phyloP scores from a whole-genome alignment of 2,113 vertebrate genomes.

The Upupa epops region DNA sequence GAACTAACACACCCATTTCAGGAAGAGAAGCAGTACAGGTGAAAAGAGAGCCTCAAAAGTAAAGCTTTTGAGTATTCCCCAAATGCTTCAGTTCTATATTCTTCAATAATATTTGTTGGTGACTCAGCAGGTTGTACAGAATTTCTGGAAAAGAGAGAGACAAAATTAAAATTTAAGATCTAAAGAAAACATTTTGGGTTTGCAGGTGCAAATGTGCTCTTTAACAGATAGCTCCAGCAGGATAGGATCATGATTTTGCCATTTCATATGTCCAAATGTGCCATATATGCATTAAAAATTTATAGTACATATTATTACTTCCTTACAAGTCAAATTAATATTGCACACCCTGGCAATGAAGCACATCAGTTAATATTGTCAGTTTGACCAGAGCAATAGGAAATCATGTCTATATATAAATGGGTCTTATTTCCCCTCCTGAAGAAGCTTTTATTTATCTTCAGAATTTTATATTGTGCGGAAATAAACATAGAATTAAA shows the following conservation, averaged over 20 bases:
- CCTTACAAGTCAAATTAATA: slow-evolving; percentile 18
- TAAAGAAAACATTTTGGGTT: background rate
- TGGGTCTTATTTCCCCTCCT: background rate
- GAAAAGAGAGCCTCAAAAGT: background rate
- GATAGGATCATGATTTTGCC: background rate
- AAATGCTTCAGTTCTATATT: background rate
- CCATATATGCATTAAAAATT: background rate
- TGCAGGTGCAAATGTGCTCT: background rate
- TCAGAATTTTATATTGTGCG: background rate
- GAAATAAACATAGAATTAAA: background rate
- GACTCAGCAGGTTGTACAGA: background rate
- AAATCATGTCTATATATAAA: background rate
- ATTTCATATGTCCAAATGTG: background rate
- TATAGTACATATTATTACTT: background rate
- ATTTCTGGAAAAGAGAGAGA: background rate
- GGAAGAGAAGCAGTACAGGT: background rate
- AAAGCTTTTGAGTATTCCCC: background rate
- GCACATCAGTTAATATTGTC: background rate
- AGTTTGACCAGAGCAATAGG: background rate
- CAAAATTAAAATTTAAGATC: background rate
- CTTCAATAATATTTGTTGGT: background rate
- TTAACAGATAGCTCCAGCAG: background rate
- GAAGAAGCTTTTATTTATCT: background rate
- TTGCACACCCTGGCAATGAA: background rate
- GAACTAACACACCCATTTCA: background rate